These are phyloP conservation scores for Myrmecophaga tridactyla DNA, from an alignment of 2,113 vertebrate genomes.

Conservation along the genomic window DNA sequence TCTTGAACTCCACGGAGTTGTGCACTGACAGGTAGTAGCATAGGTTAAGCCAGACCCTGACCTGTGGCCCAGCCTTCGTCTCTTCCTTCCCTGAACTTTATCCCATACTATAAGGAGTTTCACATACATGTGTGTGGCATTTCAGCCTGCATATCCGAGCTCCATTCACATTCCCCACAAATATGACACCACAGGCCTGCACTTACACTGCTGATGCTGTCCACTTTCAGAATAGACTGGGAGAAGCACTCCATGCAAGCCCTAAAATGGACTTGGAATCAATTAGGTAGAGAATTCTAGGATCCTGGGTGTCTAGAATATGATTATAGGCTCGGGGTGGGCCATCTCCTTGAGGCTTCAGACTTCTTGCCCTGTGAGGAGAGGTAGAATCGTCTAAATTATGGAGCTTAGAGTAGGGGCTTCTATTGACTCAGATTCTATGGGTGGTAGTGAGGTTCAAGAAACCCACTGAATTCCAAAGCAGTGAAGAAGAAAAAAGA, in stretches of 20 bases:
- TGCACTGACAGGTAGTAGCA: not conserved
- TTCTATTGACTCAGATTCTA: not conserved
- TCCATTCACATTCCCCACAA: not conserved
- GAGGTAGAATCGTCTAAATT: not conserved
- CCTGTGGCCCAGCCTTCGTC: not conserved
- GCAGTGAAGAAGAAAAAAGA: not conserved
- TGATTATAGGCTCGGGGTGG: not conserved
- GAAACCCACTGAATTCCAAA: not conserved
- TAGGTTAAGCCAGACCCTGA: not conserved
- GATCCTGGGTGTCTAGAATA: not conserved
- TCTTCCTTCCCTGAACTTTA: not conserved
- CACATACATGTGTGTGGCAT: rapidly evolving
- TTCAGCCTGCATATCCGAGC: not conserved
- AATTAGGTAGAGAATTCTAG: not conserved
- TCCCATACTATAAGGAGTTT: not conserved
- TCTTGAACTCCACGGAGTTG: not conserved
- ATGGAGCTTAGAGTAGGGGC: not conserved
- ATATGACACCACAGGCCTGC: not conserved
- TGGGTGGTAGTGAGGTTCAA: not conserved
- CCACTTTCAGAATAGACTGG: not conserved
- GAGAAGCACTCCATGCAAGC: not conserved
- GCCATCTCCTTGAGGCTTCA: not conserved
- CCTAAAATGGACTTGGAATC: not conserved
- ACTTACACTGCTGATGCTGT: not conserved
- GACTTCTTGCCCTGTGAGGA: not conserved